These are phyloP conservation scores for Standfussiana lucernea DNA, from an alignment of 2,888 invertebrate genomes.

Conservation along the genomic window DNA sequence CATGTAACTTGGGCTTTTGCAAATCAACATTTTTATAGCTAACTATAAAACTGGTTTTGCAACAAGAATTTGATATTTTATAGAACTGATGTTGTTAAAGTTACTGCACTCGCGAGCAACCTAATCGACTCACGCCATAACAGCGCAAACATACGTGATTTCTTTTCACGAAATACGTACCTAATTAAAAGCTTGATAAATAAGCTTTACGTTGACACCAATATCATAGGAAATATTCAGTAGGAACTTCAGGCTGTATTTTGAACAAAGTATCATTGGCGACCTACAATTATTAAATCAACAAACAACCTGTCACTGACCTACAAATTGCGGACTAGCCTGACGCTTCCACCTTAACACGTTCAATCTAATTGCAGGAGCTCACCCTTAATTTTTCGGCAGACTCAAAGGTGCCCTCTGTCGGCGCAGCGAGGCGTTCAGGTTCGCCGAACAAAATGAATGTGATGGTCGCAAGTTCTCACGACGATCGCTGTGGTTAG, in stretches of 20 bases:
- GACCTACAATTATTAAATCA: too few relatives aligned
- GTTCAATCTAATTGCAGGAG: not conserved
- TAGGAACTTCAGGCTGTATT: too few relatives aligned
- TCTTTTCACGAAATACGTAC: not conserved
- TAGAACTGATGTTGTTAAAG: not conserved
- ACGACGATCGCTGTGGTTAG: not conserved
- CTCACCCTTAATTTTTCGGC: not conserved
- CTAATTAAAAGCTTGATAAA: not conserved
- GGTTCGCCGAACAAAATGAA: not conserved
- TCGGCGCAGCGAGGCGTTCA: not conserved
- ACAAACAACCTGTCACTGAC: too few relatives aligned
- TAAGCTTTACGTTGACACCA: not conserved
- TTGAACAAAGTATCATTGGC: too few relatives aligned
- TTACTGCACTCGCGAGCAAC: not conserved
- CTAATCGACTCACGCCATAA: not conserved
- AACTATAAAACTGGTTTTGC: conserved; percentile 20
- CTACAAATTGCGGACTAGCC: too few relatives aligned
- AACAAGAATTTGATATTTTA: conserved; percentile 13
- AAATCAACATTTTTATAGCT: not conserved
- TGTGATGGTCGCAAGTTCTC: too few relatives aligned
- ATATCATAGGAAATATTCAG: too few relatives aligned
- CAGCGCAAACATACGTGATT: not conserved
- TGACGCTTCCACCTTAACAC: too few relatives aligned
- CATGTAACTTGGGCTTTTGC: not conserved
- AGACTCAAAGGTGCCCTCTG: not conserved